These are phyloP conservation scores for Microcebus murinus DNA, from an alignment of 2,113 vertebrate genomes.

Conservation along the genomic window DNA sequence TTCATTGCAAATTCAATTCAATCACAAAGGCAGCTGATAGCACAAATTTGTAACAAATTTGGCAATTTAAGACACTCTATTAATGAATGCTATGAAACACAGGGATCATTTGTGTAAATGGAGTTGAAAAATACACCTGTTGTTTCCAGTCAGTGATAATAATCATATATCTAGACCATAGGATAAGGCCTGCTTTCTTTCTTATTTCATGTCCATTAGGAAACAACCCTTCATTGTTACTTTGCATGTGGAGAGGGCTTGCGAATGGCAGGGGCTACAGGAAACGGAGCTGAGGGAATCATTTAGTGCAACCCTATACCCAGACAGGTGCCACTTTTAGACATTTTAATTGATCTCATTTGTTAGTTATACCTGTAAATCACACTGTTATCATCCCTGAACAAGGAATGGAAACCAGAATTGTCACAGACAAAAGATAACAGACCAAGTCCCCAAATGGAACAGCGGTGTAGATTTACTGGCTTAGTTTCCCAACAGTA, in stretches of 20 bases:
- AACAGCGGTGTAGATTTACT: conserved; percentile 89
- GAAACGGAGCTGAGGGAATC: conserved; percentile 93
- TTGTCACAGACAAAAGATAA: conserved; percentile 86
- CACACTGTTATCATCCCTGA: conserved; percentile 90
- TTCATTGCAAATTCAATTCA: conserved; percentile 69
- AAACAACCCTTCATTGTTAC: conserved; percentile 95
- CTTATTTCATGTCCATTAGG: conserved; percentile 88
- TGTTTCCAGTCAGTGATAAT: conserved; percentile 87
- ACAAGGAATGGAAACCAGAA: conserved; percentile 88
- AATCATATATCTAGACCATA: conserved; percentile 87
- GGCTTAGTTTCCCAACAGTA: conserved; percentile 91
- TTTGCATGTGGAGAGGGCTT: conserved; percentile 84
- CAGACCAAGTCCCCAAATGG: conserved; percentile 83
- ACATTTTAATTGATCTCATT: conserved; percentile 99
- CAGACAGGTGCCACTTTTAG: conserved; percentile 92
- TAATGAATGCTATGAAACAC: conserved; percentile 82
- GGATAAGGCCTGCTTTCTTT: conserved; percentile 90
- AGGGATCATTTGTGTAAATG: conserved; percentile 86
- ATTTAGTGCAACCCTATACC: conserved; percentile 94
- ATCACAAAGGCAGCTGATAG: conserved; percentile 82
- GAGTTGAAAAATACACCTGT: conserved; percentile 85
- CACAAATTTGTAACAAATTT: conserved; percentile 93
- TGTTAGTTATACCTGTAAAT: conserved; percentile 97
- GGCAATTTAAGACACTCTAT: conserved; percentile 86
- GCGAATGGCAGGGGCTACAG: conserved; percentile 89